Evolutionary conservation across 2,888 invertebrate species (phyloP), one percentile per base, ranked within the genome.

Genomic region (Imbricaverruca yamaguchii): DNA sequence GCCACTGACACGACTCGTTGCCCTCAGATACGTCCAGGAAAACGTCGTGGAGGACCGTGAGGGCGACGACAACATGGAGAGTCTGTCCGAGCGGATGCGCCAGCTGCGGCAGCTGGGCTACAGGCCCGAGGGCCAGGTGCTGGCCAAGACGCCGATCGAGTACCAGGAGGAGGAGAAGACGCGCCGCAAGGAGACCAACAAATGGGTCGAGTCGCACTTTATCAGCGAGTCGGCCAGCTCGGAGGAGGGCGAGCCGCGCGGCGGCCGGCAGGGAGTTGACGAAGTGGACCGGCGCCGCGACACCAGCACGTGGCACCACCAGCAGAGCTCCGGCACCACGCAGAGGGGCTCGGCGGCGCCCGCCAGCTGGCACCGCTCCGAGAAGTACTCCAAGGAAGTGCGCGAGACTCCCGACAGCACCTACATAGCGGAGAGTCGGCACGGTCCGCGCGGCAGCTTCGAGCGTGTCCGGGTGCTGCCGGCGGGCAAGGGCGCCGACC

Each of bases 161-260:
- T 92, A 94, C 85, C 79, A 79, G 23, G 92, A 93, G 85, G 95
- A 95, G 87, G 95, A 95, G 87, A 93, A 94, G 87, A 94, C 95
- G 11, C 91, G 95, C 82, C 95, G 95, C 87, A 92, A 93, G 84
- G 95, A 95, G 89, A 95, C 95, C 0, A 94, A 93, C 83, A 94
- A 94, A 88, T 95, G 95, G 95, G 89, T 95, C 81, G 95, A 95
- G 86, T 93, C 93, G 86, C 95, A 96, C 87, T 96, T 96, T 86
- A 95, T 95, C 77, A 84, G 84, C 65, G 84, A 84, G 79, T 84
- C 96, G 88, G 94, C 95, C 86, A 95, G 96, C 88, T 97, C 97
- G 12, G 96, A 82, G 57, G 81, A 83, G 59, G 83, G 82, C 13
- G 81, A 74, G 55, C 15, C 74, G 21, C 74, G 74, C 55, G 18